These are phyloP conservation scores for Aphelenchoides besseyi DNA, from an alignment of 1,140 invertebrate genomes.

Conservation along the genomic window DNA sequence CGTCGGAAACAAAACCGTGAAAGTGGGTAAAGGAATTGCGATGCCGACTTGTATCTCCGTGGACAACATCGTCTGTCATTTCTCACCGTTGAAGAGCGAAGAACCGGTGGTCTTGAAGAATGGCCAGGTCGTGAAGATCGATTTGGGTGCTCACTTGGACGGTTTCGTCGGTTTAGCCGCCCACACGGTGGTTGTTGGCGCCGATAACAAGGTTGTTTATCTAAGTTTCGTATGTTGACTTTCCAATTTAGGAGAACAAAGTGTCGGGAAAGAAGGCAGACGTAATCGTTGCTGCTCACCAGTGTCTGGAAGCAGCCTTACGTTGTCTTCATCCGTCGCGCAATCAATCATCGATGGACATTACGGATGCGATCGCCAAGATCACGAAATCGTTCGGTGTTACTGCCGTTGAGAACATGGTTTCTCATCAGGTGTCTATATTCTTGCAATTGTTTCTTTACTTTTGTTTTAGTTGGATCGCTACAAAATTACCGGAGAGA, in stretches of 20 bases:
- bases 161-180: conserved; percentile 97
- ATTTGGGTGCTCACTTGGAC: conserved; percentile 95
- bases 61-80: conserved; percentile 98
- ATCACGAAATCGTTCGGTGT: conserved; percentile 83
- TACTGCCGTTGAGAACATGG: conserved; percentile 95
- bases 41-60: conserved; percentile 97
- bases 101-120: conserved; percentile 80
- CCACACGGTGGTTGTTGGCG: conserved; percentile 86
- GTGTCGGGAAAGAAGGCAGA: conserved; percentile 83
- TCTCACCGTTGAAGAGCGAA: conserved; percentile 88
- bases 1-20: conserved; percentile 83
- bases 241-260: conserved; percentile 50
- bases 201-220: conserved; percentile 65
- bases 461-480: conserved; percentile 64
- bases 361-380: conserved; percentile 77
- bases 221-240: background rate
- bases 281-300: conserved; percentile 87
- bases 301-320: conserved; percentile 87
- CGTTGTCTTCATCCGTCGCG: conserved; percentile 84
- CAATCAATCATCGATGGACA: conserved; percentile 70
- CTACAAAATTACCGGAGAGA: conserved; percentile 93
- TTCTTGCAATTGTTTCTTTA: conserved; percentile 63
- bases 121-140: conserved; percentile 96
- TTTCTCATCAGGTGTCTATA: conserved; percentile 77
- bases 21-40: conserved; percentile 70